Percentiles rank a stretch among this genome's conserved stretches.
These are phyloP conservation scores for Luidia sarsii DNA, from an alignment of 53 echinoderm and acorn worm genomes.

Conservation along the genomic window DNA sequence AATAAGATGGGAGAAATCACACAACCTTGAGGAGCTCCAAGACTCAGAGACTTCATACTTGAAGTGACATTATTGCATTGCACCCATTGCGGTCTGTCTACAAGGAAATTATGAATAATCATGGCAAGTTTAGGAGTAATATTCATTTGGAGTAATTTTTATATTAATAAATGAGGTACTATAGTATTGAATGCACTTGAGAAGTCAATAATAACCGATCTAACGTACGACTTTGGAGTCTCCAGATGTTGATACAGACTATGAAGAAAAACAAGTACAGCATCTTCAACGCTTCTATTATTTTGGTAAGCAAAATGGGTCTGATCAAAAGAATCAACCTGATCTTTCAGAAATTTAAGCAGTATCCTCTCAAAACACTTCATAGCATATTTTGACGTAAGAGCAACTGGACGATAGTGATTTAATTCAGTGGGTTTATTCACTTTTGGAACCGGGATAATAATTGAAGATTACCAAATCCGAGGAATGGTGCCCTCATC, in stretches of 20 bases:
- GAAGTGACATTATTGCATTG: not conserved
- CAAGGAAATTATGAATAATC: not conserved
- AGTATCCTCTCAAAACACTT: slow-evolving; percentile 27
- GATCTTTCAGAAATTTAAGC: not conserved
- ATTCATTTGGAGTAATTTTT: not conserved
- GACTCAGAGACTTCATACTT: not conserved
- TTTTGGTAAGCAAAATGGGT: slow-evolving; percentile 47
- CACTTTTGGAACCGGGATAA: slow-evolving; percentile 21
- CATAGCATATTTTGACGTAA: slow-evolving; percentile 26
- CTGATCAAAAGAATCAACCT: not conserved
- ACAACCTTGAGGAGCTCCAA: slow-evolving; percentile 5
- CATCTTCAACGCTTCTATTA: slow-evolving; percentile 43
- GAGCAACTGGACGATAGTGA: slow-evolving; percentile 32
- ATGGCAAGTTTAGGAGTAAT: not conserved
- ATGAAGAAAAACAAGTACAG: slow-evolving; percentile 15
- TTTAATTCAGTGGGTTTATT: not conserved
- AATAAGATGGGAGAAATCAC: not conserved
- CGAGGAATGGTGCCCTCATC: not conserved
- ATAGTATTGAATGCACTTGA: slow-evolving; percentile 30
- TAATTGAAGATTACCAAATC: not conserved
- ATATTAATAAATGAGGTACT: not conserved
- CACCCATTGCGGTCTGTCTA: not conserved
- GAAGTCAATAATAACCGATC: slow-evolving; percentile 7
- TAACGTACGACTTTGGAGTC: not conserved
- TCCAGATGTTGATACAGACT: slow-evolving; percentile 23